Evolutionary conservation across 2,888 invertebrate species (phyloP).

Genomic region (Matsumyia berberina): DNA sequence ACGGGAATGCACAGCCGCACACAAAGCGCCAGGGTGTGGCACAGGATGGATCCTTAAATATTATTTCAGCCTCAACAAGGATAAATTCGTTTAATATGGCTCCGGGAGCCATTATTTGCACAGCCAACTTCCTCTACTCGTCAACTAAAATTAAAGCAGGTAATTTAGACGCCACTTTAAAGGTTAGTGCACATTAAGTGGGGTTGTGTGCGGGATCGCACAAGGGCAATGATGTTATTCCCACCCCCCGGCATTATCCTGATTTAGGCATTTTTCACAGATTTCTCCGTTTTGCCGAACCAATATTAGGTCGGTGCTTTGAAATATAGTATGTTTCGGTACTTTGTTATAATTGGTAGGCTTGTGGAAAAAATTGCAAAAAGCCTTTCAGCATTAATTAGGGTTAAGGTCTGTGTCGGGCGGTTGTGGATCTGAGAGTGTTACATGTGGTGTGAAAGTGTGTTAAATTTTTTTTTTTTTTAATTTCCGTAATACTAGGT

Average conservation of each 20-base stretch:
- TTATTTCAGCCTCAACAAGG: conserved; percentile 69
- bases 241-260: conserved; percentile 21
- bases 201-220: neutral
- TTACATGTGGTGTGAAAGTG: neutral
- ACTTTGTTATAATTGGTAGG: conserved; percentile 21
- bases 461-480: neutral
- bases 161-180: conserved; percentile 72
- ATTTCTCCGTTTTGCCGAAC: conserved; percentile 25
- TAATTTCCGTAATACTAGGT: neutral
- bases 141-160: conserved; percentile 75
- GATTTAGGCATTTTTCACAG: conserved; percentile 28
- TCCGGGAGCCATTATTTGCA: conserved; percentile 71
- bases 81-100: conserved; percentile 73
- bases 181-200: conserved; percentile 68
- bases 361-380: conserved; percentile 31
- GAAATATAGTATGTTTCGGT: neutral
- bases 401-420: conserved; percentile 30
- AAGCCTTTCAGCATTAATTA: conserved; percentile 57
- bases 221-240: neutral
- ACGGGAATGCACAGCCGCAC: conserved; percentile 59
- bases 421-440: neutral
- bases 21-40: conserved; percentile 3
- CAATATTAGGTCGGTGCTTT: conserved; percentile 10
- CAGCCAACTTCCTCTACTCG: conserved; percentile 66
- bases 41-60: conserved; percentile 61